phyloP scores from a whole-genome alignment of 2,888 invertebrate genomes.

The Odontocolon sp. region DNA sequence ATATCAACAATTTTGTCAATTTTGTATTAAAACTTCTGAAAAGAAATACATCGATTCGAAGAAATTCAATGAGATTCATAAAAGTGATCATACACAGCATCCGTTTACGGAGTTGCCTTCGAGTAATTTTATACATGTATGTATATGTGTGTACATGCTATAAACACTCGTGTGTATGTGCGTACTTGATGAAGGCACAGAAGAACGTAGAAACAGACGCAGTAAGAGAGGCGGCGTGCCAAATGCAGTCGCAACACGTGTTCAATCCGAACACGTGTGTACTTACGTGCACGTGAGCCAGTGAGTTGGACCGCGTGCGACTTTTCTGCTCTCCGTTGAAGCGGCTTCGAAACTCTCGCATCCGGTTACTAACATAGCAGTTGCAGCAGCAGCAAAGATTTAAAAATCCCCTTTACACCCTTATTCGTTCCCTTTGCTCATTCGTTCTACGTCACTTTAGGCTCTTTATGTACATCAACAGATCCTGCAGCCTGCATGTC shows the following conservation, averaged over 20 bases:
- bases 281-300: slow-evolving; percentile 42
- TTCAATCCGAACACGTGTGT: slow-evolving; percentile 51
- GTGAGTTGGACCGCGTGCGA: slow-evolving; percentile 49
- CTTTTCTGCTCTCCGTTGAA: slow-evolving; percentile 38
- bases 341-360: slow-evolving; percentile 41
- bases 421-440: neutral
- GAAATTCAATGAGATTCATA: neutral
- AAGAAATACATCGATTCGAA: neutral
- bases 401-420: neutral
- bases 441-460: no score
- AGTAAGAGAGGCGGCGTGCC: slow-evolving; percentile 28
- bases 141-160: no score
- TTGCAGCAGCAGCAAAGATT: neutral
- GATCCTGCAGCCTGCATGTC: neutral
- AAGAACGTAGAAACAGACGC: slow-evolving; percentile 17
- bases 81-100: neutral
- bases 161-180: no score
- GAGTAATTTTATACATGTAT: neutral
- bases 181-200: slow-evolving; percentile 19
- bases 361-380: slow-evolving; percentile 40
- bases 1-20: neutral
- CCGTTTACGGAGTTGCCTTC: neutral
- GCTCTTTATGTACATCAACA: neutral
- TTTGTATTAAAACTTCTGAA: no score
- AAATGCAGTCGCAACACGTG: slow-evolving; percentile 59